Base-by-base conservation (phyloP, 2,113 vertebrate genomes). In the Balaeniceps rex region DNA sequence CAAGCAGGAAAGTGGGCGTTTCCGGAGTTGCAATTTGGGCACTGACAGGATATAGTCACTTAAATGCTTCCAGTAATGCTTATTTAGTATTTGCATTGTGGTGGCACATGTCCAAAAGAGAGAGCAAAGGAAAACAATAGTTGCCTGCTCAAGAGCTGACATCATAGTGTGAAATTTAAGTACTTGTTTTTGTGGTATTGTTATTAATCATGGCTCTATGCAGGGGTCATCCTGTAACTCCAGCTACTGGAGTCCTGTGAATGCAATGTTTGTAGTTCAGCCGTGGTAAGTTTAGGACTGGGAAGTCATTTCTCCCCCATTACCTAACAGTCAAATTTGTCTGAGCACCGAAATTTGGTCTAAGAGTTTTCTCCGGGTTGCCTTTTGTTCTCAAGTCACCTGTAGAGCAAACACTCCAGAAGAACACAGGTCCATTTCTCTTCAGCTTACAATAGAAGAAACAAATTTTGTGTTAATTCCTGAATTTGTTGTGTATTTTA, bases 111-210 rank as follows among this genome's bases (percentile, higher is more conserved):
- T 84, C 93, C 94, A 86, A 55, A 94, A 78, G 80, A 68, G 66
- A 90, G 64, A 81, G 83, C 68, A 94, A 88, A 90, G 74, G 51
- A 78, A 95, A 95, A 93, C 83, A 94, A 78, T 74, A 87, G 72
- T 94, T 88, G 68, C 47, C 72, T 92, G 69, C 83, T 80, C 55
- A 46, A 90, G 65, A 78, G 60, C 38, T 91, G 94, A 94, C 80
- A 84, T 95, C 86, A 81, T n/a, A 63, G 64, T 18, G 47, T 75
- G 86, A 83, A 90, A 90, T 64, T 71, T 52, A 88, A 96, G 77
- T 78, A 40, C 65, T 90, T 82, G 57, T 40, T 93, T 93, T 97
- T 94, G 88, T 74, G 88, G 55, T 84, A 74, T 91, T 92, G 60
- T 88, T 94, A 71, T 90, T 95, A 90, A 95, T 88, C 76, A 55